Base-by-base conservation (phyloP, 2,888 invertebrate species). In the Candidula unifasciata region DNA sequence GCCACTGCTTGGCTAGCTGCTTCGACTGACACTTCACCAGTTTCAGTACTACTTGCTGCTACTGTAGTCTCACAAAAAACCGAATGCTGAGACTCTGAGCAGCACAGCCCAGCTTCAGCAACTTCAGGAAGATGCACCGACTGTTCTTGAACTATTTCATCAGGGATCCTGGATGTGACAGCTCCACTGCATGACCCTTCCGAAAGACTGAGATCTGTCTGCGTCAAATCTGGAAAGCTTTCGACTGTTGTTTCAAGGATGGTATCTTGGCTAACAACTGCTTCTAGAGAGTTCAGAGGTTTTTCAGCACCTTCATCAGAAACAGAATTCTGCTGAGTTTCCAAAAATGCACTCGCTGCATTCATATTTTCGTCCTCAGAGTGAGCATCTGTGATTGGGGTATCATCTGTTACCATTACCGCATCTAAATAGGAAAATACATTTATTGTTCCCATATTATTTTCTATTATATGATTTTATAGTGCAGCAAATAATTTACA, bases 401-500 rank as follows among this genome's bases (percentile, higher is more conserved):
- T 2, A 71, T 54, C 35, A n/a, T 69, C 80, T 35, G 33, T 52
- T 30, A 80, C 80, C 71, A 54, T 54, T 71, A 71, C 80, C 35
- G 33, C 80, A 80, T 2, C 80, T 80, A 73, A 21, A 73, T n/a
- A 3, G 13, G 27, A n/a, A 44, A 44, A 44, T 5, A 44, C 27
- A 73, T 44, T 44, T 44, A 6, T 44, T 44, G 13, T 44, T 10
- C 13, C 13, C 44, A 44, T 44, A 44, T 44, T 1, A 44, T 13
- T 44, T 44, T 44, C 44, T 44, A 13, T 44, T 13, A 6, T 13
- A 44, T 44, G 44, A 44, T 44, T 10, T 13, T 44, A 13, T 13
- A 44, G 13, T 44, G 44, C 13, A 44, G 44, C 44, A 10, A 13
- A 44, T 44, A 44, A 10, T 44, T 44, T 44, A 44, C 13, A 44